These are phyloP conservation scores for Metellina segmentata DNA, from an alignment of 2,888 invertebrate genomes.

Conservation along the genomic window DNA sequence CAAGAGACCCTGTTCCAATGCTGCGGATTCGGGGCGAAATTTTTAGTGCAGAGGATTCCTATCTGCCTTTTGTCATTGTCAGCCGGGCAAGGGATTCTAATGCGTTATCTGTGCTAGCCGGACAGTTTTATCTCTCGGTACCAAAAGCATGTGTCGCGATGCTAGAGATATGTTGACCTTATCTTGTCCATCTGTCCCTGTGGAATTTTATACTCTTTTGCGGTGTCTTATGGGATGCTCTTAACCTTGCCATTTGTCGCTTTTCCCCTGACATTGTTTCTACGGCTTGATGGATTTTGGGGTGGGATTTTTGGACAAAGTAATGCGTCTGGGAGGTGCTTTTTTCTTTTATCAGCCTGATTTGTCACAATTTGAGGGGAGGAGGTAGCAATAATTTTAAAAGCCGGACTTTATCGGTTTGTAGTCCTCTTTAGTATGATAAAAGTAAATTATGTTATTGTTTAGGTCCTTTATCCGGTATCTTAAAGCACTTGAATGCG, in stretches of 20 bases:
- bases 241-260: constrained; percentile 44
- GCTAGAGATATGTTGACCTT: constrained; percentile 21
- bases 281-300: constrained; percentile 25
- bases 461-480: background rate
- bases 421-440: background rate
- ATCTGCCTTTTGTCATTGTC: constrained; percentile 66
- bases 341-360: constrained; percentile 19
- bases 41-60: constrained; percentile 15
- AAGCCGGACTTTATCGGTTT: background rate
- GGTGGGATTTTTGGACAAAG: background rate
- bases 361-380: constrained; percentile 33
- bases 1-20: constrained; percentile 24
- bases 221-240: constrained; percentile 14
- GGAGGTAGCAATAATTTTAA: background rate
- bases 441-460: background rate
- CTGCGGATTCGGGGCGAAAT: background rate
- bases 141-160: constrained; percentile 55
- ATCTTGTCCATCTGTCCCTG: constrained; percentile 66
- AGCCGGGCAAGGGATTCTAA: constrained; percentile 24
- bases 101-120: constrained; percentile 31
- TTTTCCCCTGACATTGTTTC: background rate
- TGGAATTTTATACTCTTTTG: constrained; percentile 56
- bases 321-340: constrained; percentile 28
- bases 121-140: constrained; percentile 55
- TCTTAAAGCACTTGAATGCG: background rate